Conservation (phyloP, 2,113 vertebrate species). For the Pholis gunnellus region DNA sequence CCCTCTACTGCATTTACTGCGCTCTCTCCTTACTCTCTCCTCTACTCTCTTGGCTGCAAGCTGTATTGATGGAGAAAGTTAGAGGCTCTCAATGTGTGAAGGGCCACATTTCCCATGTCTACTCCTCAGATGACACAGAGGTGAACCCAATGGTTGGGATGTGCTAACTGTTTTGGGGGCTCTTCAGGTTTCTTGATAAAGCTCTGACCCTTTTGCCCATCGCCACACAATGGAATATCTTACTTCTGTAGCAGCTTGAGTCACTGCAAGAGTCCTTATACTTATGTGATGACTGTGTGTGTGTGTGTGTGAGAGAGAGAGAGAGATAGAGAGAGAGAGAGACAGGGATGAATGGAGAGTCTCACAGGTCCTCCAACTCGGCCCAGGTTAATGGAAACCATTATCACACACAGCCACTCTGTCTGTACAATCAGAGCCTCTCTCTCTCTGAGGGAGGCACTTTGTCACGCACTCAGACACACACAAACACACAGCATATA, state of each 20-base stretch:
- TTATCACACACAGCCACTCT: constrained; percentile 79
- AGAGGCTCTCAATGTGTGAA: constrained; percentile 49
- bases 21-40: constrained; percentile 28
- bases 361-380: constrained; percentile 76
- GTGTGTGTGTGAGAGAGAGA: constrained; percentile 23
- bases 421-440: constrained; percentile 73
- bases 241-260: constrained; percentile 32
- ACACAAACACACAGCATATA: constrained; percentile 37
- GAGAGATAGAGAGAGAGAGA: constrained; percentile 45
- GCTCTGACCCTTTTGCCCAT: constrained; percentile 80
- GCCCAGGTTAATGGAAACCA: constrained; percentile 83
- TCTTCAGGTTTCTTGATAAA: constrained; percentile 77
- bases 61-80: constrained; percentile 55
- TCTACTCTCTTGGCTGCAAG: constrained; percentile 36
- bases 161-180: constrained; percentile 55
- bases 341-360: constrained; percentile 73
- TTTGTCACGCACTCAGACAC: constrained; percentile 67
- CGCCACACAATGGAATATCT: constrained; percentile 39
- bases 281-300: constrained; percentile 40
- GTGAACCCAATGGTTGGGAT: constrained; percentile 56
- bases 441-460: constrained; percentile 72
- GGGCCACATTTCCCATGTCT: constrained; percentile 49
- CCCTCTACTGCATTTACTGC: constrained; percentile 44
- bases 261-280: constrained; percentile 51
- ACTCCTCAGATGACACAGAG: constrained; percentile 14